Base-by-base conservation (phyloP, 2,113 vertebrate genomes). In the Coryphaenoides rupestris region DNA sequence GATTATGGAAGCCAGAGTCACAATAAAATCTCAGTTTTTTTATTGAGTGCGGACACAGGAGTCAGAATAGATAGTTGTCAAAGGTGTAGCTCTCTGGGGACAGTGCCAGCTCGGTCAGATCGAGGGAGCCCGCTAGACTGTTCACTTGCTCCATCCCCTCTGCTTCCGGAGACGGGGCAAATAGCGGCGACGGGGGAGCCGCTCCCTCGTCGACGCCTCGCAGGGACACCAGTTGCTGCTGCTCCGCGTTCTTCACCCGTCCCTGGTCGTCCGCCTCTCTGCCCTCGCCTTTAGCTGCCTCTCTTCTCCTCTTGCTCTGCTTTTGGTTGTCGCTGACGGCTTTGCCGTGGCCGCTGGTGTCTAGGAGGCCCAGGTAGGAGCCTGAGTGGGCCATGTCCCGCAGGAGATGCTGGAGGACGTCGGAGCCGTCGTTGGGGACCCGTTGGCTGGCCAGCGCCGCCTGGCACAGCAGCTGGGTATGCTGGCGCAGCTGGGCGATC, bases 401-500 rank as follows among this genome's bases (percentile, higher is more conserved):
- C 26, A 87, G 66, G 17, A 89, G 80, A 49, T 72, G 71, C 3
- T 75, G 67, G 7, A 87, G 73, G 66, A 63, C 62, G 13, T 50
- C 19, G 1, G 63, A 60, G 26, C 63, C 58, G 2, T 69, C 15
- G 0, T n/a, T 52, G 47, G 26, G 22, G 0, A 23, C 10, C 12
- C 24, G 59, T 23, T 59, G 55, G 40, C 64, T 63, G 21, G 60
- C 61, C 40, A 76, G 77, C 6, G 72, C 68, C 0, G 71, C 83
- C 65, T 78, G 77, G 55, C 84, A 88, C 19, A 89, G 80, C 23
- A 88, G 79, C 4, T 81, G 59, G 2, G 81, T 69, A 63, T 88
- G 88, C 62, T 87, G 83, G 19, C 76, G 69, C 13, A 90, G 77
- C 72, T 88, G 83, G 13, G 81, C 56, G 1, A 90, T 83, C 40